Evolutionary conservation across 2,113 vertebrate species (phyloP), one percentile per base, ranked within the genome.

Genomic region (Anguilla rostrata): DNA sequence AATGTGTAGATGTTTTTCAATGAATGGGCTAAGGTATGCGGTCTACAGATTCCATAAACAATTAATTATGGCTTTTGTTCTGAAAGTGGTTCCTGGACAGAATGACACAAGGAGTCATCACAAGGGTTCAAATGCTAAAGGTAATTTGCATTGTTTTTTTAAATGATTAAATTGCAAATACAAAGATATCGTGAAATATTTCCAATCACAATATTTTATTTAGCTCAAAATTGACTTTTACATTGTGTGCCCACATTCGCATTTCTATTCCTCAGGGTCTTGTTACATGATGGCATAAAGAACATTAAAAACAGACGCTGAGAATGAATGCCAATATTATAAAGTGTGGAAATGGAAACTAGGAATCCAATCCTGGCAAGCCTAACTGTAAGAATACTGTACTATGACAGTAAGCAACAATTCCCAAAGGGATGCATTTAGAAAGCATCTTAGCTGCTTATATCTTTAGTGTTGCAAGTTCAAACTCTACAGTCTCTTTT

Each of bases 401-500:
- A 75, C n/a, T 75, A 29, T 12, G n/a, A 26, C 71, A 12, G 71
- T 29, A 29, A 29, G 82, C 15, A 93, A 91, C 91, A 93, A 93
- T 89, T 90, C 92, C 91, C 91, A 87, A 80, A 92, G 90, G 92
- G 92, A 87, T 87, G 88, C 89, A 91, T 91, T 91, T 90, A 90
- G 88, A 92, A 92, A 94, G 92, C 90, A 93, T 92, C 91, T 92
- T 89, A 0, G 88, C 92, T 92, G 91, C 93, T 93, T 94, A 92
- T 90, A 93, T 92, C 92, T 94, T 93, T 92, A 93, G 91, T 91
- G 92, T 92, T 91, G 89, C 92, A 88, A 92, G 91, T 93, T 93
- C 91, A 92, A 93, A 92, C 88, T 92, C 91, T 66, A 63, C 34
- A 29, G 78, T 41, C 82, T 84, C 15, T 20, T 14, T 29, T 34